Conservation (phyloP, 1,140 invertebrate species). For the Mesaphorura yosii region DNA sequence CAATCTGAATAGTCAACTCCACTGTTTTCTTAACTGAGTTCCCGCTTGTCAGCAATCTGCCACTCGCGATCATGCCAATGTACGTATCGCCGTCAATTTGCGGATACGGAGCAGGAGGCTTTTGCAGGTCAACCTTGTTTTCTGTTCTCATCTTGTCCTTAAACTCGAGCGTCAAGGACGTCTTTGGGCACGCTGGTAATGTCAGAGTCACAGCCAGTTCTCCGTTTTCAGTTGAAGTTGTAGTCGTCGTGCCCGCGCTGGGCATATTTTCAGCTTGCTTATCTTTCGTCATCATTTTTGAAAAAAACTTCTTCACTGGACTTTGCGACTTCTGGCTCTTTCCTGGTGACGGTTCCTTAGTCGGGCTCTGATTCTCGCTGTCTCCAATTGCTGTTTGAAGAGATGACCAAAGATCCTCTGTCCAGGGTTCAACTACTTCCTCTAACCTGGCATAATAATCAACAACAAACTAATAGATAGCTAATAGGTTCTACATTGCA, state of each 20-base stretch:
- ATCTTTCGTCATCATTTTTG: too few species aligned
- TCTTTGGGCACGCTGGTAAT: slow-evolving; percentile 14
- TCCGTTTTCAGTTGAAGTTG: not conserved
- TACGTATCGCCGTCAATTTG: slow-evolving; percentile 19
- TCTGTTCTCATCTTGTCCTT: not conserved
- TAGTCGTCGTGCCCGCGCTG: too few species aligned
- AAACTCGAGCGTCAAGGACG: slow-evolving; percentile 16
- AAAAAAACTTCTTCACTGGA: too few species aligned
- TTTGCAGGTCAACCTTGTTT: not conserved
- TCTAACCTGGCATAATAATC: slow-evolving; percentile 37
- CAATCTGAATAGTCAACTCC: slow-evolving; percentile 20
- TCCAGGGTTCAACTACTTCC: slow-evolving; percentile 43
- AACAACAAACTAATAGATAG: not conserved
- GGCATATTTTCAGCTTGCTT: too few species aligned
- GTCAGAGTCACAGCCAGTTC: slow-evolving; percentile 1
- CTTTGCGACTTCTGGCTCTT: too few species aligned
- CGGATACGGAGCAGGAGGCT: slow-evolving; percentile 22
- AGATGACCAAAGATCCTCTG: slow-evolving; percentile 39
- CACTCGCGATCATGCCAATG: slow-evolving; percentile 3
- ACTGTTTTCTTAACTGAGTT: slow-evolving; percentile 21
- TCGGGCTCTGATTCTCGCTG: slow-evolving; percentile 5
- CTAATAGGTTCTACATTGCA: slow-evolving; percentile 12
- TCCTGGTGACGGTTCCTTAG: not conserved
- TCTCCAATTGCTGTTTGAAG: slow-evolving; percentile 30
- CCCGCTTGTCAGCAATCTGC: slow-evolving; percentile 16